These are phyloP conservation scores for Clarias laeviceps DNA, from an alignment of 2,797 vertebrate genomes.

Conservation along the genomic window DNA sequence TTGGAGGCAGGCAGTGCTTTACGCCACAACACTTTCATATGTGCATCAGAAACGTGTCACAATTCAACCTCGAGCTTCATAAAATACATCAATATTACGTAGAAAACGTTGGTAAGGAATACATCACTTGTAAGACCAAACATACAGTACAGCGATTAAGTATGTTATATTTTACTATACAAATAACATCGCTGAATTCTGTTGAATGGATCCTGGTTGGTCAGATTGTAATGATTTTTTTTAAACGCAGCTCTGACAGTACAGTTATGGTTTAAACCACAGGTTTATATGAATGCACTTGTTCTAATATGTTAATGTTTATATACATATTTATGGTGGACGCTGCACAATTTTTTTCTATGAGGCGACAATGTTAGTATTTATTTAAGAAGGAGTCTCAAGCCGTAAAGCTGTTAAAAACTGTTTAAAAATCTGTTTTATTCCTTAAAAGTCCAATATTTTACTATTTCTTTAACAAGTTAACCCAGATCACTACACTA, in stretches of 20 bases:
- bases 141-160: neutral
- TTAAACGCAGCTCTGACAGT: neutral
- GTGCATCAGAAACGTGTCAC: neutral
- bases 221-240: neutral
- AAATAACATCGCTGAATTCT: neutral
- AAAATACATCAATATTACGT: neutral
- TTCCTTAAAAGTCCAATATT: neutral
- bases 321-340: neutral
- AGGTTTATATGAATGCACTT: neutral
- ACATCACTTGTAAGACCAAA: neutral
- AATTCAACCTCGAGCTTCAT: neutral
- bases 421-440: neutral
- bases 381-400: neutral
- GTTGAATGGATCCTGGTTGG: neutral
- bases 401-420: neutral
- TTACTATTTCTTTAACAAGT: too few relatives aligned
- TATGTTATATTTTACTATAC: neutral
- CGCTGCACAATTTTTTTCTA: neutral
- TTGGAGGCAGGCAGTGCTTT: constrained; percentile 9
- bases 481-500: too few relatives aligned
- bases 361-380: neutral
- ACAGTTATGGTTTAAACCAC: neutral
- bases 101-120: neutral
- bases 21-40: neutral
- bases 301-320: neutral